Base-by-base conservation (phyloP, 2,888 invertebrate genomes). In the Apoderus coryli region DNA sequence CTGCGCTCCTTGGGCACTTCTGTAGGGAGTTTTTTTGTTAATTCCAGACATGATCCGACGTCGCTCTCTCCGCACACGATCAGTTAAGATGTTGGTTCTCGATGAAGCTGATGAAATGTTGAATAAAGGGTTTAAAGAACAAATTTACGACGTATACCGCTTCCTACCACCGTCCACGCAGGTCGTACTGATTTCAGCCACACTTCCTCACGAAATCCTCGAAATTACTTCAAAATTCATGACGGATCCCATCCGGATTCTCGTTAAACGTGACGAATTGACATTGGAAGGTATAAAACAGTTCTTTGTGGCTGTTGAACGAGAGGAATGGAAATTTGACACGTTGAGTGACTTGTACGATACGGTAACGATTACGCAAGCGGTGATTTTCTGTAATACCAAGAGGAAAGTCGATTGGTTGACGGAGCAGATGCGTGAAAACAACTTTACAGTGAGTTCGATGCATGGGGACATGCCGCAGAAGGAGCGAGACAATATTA, bases 141-240 rank as follows among this genome's bases (percentile, higher is more conserved):
- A 99, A 61, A 95, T 99, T 42, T 98, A 98, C 57, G 96, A 98
- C 64, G 95, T 98, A 0, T 98, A 98, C 61, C 73, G 96, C 44
- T 95, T 95, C 57, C 63, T 98, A 31, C 96, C 96, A 0, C 96
- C 96, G 23, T 90, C 90, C 3, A 95, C 93, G 7, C 93, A 93
- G 62, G 96, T 98, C 25, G 80, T 86, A 3, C 66, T 99, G 2
- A 86, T 98, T 41, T 95, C 95, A 31, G 98, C 98, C 28, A 99
- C 98, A 26, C 64, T 99, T 40, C 98, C 98, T 0, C 96, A 98
- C 50, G 98, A 99, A 63, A 96, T 99, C 44, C 69, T 98, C 25
- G 96, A 99, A 65, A 96, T 99, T 84, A 98, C 98, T n/a, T 89
- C 86, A 38, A 99, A 99, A 61, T 99, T 99, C 56, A 98, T 99